phyloP scores from a whole-genome alignment of 2,113 vertebrate genomes.

The Microcebus tavaratra region DNA sequence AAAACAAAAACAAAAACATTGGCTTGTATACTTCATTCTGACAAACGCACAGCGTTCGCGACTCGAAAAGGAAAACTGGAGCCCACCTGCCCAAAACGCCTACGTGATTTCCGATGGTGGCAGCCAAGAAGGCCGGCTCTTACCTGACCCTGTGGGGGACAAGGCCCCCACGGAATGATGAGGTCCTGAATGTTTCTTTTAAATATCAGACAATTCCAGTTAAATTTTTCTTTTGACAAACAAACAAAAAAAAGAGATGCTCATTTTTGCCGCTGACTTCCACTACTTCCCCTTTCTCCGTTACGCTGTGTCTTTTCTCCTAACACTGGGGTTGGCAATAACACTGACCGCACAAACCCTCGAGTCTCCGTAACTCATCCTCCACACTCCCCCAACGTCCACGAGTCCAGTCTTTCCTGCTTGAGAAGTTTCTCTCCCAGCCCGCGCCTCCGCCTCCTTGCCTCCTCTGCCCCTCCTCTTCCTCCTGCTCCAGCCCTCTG shows the following conservation, averaged over 20 bases:
- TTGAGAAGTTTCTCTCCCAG: conserved; percentile 40
- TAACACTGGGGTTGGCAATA: conserved; percentile 83
- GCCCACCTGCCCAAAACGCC: conserved; percentile 83
- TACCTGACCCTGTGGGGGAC: conserved; percentile 80
- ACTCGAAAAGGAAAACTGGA: conserved; percentile 89
- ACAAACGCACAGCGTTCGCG: conserved; percentile 97
- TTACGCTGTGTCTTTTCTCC: conserved; percentile 69
- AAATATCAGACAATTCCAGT: conserved; percentile 92
- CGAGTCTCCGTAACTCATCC: conserved; percentile 77
- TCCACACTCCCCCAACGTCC: conserved; percentile 73
- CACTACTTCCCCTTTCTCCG: conserved; percentile 61
- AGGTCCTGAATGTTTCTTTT: conserved; percentile 85
- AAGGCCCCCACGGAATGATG: conserved; percentile 76
- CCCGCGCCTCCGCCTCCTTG: conserved; percentile 44
- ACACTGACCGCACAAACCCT: conserved; percentile 80
- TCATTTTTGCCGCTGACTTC: conserved; percentile 78
- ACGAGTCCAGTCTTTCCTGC: conserved; percentile 59
- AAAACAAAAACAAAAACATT: conserved; percentile 75
- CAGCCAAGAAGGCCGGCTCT: conserved; percentile 74
- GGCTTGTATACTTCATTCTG: conserved; percentile 92
- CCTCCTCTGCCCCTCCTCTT: not conserved
- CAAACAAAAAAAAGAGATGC: conserved; percentile 81
- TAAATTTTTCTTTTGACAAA: conserved; percentile 80
- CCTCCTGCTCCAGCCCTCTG: conserved; percentile 57
- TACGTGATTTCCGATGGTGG: conserved; percentile 79